Evolutionary conservation across 2,797 vertebrate species (phyloP).

Genomic region (Mionectes olivaceus): DNA sequence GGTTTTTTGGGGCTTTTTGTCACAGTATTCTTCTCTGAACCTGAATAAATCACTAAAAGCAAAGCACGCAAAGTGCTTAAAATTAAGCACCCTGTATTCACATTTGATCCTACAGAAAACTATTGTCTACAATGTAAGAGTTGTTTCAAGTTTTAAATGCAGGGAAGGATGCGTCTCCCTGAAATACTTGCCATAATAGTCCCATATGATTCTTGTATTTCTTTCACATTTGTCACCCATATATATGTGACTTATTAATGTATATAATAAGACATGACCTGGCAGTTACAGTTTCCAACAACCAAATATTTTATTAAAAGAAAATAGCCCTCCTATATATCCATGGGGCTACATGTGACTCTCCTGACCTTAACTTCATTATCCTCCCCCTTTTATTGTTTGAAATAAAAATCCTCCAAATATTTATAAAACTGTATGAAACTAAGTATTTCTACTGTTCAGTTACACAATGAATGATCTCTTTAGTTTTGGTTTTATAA

Average conservation of each 20-base stretch:
- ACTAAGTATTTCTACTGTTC: neutral
- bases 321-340: no score
- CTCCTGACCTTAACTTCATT: no score
- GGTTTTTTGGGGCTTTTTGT: neutral
- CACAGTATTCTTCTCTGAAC: neutral
- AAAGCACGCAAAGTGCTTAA: neutral
- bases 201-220: neutral
- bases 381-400: no score
- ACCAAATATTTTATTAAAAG: no score
- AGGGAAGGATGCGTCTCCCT: neutral
- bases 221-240: neutral
- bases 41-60: neutral
- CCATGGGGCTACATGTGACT: no score
- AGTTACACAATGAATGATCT: neutral
- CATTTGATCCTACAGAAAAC: neutral
- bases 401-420: neutral
- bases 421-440: neutral
- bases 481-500: neutral
- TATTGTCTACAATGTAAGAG: neutral
- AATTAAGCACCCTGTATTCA: neutral
- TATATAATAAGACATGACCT: no score
- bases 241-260: neutral
- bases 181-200: neutral
- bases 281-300: no score
- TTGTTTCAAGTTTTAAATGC: neutral